phyloP scores from a whole-genome alignment of 2,797 vertebrate species.

The Spheniscus humboldti region DNA sequence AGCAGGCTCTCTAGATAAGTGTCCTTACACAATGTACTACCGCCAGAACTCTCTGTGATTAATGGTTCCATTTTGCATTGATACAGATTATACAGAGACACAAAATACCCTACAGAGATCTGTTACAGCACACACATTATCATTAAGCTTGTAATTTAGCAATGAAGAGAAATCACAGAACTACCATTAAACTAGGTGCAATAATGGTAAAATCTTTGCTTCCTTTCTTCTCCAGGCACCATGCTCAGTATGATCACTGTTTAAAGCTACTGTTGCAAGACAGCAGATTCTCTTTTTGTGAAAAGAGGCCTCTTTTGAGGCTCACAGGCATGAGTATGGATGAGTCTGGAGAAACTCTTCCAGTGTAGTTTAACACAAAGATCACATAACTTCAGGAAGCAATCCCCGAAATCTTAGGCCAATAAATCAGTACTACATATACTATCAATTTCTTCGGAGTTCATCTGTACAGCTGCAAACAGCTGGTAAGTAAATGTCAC shows the following conservation, averaged over 20 bases:
- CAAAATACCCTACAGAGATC: slow-evolving; percentile 12
- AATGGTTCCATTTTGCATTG: neutral
- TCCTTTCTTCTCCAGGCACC: neutral
- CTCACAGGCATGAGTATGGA: neutral
- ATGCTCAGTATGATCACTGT: neutral
- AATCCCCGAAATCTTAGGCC: neutral
- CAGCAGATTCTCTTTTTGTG: neutral
- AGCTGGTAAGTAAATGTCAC: neutral
- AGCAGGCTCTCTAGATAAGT: neutral
- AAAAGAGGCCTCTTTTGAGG: neutral
- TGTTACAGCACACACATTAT: neutral
- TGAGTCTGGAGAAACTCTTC: neutral
- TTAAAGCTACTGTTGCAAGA: neutral
- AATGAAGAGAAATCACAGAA: neutral
- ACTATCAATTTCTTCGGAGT: neutral
- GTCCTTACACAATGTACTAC: neutral
- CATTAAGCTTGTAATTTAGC: slow-evolving; percentile 17
- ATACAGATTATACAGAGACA: neutral
- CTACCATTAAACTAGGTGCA: neutral
- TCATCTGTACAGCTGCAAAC: neutral
- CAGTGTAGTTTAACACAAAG: neutral
- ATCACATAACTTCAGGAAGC: neutral
- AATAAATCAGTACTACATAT: neutral
- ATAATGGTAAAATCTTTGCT: neutral
- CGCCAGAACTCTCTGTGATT: slow-evolving; percentile 9